A percentile compares a stretch with the other conserved stretches of the same genome.
Evolutionary conservation across 2,888 invertebrate species (phyloP).

Genomic region (Neuroscelio doddi): DNA sequence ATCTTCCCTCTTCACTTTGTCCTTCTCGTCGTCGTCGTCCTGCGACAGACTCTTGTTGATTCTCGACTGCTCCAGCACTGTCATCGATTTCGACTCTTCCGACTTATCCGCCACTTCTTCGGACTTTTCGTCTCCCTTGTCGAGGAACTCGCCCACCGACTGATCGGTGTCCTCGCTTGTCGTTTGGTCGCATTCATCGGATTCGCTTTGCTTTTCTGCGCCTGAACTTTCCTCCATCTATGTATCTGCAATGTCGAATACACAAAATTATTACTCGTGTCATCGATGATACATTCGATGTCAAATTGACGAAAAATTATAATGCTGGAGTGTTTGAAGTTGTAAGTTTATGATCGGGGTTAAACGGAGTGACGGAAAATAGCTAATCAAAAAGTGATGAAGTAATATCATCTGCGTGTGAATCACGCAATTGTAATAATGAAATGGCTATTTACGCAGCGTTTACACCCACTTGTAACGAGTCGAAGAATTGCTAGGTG

Average conservation of each 20-base stretch:
- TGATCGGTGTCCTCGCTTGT: constrained; percentile 45
- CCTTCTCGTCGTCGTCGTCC: constrained; percentile 53
- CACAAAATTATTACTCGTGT: no score
- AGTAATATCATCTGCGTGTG: no score
- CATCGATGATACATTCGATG: no score
- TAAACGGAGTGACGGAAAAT: no score
- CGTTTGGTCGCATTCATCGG: constrained; percentile 62
- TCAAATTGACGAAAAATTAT: no score
- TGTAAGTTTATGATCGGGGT: no score
- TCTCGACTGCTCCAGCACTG: constrained; percentile 25
- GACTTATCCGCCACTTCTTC: constrained; percentile 22
- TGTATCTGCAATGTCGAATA: constrained; percentile 57
- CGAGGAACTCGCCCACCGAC: constrained; percentile 12
- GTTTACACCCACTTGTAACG: constrained; percentile 12
- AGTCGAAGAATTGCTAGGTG: constrained; percentile 28
- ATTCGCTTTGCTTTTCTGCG: constrained; percentile 60
- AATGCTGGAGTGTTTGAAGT: no score
- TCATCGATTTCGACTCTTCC: constrained; percentile 27
- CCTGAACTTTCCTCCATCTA: constrained; percentile 67
- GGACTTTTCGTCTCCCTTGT: constrained; percentile 21
- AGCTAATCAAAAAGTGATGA: no score
- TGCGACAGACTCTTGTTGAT: constrained; percentile 34
- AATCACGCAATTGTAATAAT: constrained; percentile 5
- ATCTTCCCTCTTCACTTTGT: constrained; percentile 26
- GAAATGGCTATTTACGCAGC: constrained; percentile 7